These are phyloP conservation scores for Manis javanica DNA, from an alignment of 2,797 vertebrate genomes.

Conservation along the genomic window DNA sequence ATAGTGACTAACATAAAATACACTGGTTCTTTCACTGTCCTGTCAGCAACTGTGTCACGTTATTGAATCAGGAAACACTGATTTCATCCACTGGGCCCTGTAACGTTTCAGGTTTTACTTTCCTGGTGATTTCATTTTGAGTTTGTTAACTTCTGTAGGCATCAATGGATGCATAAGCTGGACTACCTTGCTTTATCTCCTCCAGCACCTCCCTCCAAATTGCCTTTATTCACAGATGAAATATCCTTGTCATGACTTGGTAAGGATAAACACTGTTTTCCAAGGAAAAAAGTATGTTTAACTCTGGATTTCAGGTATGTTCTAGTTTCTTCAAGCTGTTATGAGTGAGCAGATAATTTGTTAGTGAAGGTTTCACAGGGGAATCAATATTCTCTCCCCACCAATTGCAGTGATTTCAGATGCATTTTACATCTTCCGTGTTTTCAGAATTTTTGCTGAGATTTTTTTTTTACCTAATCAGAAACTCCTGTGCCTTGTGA, in stretches of 20 bases:
- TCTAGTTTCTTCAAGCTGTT: conserved; percentile 65
- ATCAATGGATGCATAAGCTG: neutral
- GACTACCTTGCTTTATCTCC: neutral
- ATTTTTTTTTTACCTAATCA: neutral
- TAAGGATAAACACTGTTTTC: conserved; percentile 74
- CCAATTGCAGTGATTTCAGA: conserved; percentile 44
- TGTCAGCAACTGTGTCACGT: neutral
- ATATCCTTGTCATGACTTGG: conserved; percentile 73
- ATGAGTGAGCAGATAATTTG: conserved; percentile 64
- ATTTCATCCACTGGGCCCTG: neutral
- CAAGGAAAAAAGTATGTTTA: conserved; percentile 65
- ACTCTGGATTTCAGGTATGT: conserved; percentile 51
- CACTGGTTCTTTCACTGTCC: neutral
- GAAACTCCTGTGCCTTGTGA: neutral
- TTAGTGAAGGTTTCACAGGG: conserved; percentile 60
- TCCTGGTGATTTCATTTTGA: neutral
- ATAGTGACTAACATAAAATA: neutral
- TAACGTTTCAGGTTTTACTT: neutral
- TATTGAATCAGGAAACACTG: neutral
- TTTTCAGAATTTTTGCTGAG: conserved; percentile 41
- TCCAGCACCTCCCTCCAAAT: conserved; percentile 57
- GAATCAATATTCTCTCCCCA: conserved; percentile 59
- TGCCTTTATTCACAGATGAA: conserved; percentile 69
- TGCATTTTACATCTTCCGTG: neutral
- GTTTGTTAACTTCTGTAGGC: conserved; percentile 17